Conservation (phyloP, 30 jellyfish, hydroid and myxozoan genomes). For the Cassiopea andromeda region DNA sequence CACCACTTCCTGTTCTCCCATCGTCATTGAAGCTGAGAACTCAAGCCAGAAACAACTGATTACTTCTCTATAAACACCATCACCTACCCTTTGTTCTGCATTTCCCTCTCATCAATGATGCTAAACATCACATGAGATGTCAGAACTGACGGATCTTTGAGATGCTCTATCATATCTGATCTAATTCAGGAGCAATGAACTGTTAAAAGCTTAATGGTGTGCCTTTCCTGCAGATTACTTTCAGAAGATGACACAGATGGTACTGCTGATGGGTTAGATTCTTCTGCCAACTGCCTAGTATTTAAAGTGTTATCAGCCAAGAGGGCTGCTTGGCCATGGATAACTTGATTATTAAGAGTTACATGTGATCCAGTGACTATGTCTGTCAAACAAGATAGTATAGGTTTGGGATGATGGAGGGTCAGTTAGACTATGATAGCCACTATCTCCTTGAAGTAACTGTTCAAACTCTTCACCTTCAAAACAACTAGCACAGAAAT, state of each 20-base stretch:
- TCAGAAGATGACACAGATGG: slow-evolving; percentile 4
- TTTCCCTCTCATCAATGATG: slow-evolving; percentile 42
- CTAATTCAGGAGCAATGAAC: slow-evolving; percentile 34
- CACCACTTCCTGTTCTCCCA: slow-evolving; percentile 37
- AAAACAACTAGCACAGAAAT: slow-evolving; percentile 6
- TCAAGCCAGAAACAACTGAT: slow-evolving; percentile 44
- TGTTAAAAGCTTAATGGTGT: slow-evolving; percentile 23
- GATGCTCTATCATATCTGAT: slow-evolving; percentile 30
- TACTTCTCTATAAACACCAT: slow-evolving; percentile 38
- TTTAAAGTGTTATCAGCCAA: slow-evolving; percentile 16
- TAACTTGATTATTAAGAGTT: slow-evolving; percentile 12
- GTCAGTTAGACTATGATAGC: background rate
- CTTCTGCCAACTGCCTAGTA: background rate
- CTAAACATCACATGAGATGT: slow-evolving; percentile 7
- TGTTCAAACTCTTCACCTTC: slow-evolving; percentile 13
- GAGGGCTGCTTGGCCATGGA: slow-evolving; percentile 1
- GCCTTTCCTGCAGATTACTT: slow-evolving; percentile 39
- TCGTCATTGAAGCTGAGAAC: slow-evolving; percentile 29
- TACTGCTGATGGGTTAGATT: slow-evolving; percentile 16
- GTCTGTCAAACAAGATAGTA: slow-evolving; percentile 9
- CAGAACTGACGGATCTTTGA: slow-evolving; percentile 33
- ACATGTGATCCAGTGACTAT: slow-evolving; percentile 15
- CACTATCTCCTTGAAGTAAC: background rate
- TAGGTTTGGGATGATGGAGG: slow-evolving; percentile 16
- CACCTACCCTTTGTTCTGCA: slow-evolving; percentile 32